Conservation (phyloP, 2,888 invertebrate species). For the Heliconius hortense region DNA sequence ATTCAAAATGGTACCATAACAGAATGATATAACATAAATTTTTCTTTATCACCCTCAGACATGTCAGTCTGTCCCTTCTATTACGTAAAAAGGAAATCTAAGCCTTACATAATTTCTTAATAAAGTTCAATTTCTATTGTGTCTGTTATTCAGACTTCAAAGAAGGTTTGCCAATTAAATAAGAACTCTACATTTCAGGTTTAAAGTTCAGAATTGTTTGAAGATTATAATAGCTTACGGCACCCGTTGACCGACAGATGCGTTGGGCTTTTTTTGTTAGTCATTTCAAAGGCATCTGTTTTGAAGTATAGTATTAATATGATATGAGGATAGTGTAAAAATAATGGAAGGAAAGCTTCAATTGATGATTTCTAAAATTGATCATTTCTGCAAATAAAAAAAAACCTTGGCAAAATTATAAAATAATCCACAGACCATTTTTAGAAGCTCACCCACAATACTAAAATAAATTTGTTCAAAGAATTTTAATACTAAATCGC, state of each 20-base stretch:
- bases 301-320: constrained; percentile 39
- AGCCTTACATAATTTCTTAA: neutral
- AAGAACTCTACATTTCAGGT: constrained; percentile 6
- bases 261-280: constrained; percentile 47
- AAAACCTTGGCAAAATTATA: neutral
- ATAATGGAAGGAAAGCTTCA: constrained; percentile 13
- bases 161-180: constrained; percentile 19
- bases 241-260: constrained; percentile 47
- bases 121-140: constrained; percentile 11
- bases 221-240: constrained; percentile 23
- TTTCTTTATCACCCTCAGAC: constrained; percentile 14
- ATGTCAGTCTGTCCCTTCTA: constrained; percentile 29
- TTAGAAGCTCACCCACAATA: neutral
- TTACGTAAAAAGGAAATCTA: constrained; percentile 7
- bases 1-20: constrained; percentile 20
- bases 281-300: constrained; percentile 47
- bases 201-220: constrained; percentile 39
- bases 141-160: neutral
- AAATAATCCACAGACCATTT: neutral
- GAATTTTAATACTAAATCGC: neutral
- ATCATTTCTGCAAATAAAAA: neutral
- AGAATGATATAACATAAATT: constrained; percentile 8
- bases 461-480: neutral
- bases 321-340: constrained; percentile 25
- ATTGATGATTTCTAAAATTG: neutral